Base-by-base conservation (phyloP, 23 tunicate genomes). In the Pegea sp. region DNA sequence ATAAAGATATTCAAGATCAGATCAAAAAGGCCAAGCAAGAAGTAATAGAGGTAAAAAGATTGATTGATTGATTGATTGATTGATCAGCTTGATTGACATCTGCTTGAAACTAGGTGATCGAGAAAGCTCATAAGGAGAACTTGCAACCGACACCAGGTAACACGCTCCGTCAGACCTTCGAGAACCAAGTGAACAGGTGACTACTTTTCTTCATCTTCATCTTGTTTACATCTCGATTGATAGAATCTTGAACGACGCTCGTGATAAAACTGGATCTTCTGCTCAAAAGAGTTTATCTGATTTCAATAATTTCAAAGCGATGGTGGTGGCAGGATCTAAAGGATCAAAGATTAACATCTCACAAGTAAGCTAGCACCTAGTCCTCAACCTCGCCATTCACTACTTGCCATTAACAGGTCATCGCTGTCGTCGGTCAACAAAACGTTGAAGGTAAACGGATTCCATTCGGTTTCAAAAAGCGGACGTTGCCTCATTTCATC, bases 271-370 rank as follows among this genome's bases (percentile, higher is more conserved):
- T 30, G 99, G 99, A 30, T 72, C 93, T 4, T 91, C 93, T 22
- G 99, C 99, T 26, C 99, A 91, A 34, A 78, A 78, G 34, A 67
- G 77, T 63, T 69, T 91, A 66, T 91, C 99, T 26, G 99, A 91
- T 44, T 91, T 91, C 56, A 91, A 91, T 69, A 91, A 79, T 52
- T 91, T 91, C 61, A 91, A 91, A 63, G 92, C 91, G 49, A 91
- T 91, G 99, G 99, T 91, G 78, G 93, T 79, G 18, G 99, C 99
- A 38, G 99, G 99, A 6, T 91, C 99, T 2, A 91, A 91, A 34
- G 99, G 99, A 13, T 91, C 99, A 11, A 91, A 91, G 63, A 91
- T 91, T 53, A 91, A 91, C 64, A 91, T 91, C 54, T 91, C 99
- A 1, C 99, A 91, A 93, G 95, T 84, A 42, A 8, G 46, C 16